Conservation (phyloP, 2,888 invertebrate species). For the Drosophila anomelani region DNA sequence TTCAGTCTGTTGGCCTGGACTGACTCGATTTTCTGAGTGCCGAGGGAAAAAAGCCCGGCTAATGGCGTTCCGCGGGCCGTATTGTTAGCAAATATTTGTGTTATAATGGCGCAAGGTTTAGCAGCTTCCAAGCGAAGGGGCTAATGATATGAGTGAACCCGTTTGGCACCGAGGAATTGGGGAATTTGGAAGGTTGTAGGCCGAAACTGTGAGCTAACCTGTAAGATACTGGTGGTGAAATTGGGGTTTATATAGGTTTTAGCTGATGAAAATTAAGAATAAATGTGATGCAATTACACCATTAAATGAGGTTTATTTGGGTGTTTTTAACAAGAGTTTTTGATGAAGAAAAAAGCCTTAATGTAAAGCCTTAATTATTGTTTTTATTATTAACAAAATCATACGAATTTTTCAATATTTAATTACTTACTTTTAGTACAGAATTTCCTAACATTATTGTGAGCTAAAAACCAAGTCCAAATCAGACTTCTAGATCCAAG, state of each 20-base stretch:
- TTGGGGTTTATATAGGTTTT: neutral
- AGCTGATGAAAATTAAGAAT: neutral
- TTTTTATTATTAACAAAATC: neutral
- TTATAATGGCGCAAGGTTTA: constrained; percentile 75
- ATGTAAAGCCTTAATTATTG: no score
- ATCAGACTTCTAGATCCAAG: neutral
- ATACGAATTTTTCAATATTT: neutral
- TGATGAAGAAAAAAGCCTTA: neutral
- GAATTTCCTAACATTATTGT: neutral
- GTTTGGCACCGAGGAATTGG: constrained; percentile 43
- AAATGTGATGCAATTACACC: neutral
- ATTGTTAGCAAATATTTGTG: constrained; percentile 78
- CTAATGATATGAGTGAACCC: constrained; percentile 77
- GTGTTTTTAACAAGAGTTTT: neutral
- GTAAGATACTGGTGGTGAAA: neutral
- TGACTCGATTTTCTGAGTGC: constrained; percentile 21
- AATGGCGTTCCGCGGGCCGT: constrained; percentile 71
- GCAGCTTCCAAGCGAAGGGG: constrained; percentile 47
- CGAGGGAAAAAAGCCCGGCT: constrained; percentile 30
- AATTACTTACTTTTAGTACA: neutral
- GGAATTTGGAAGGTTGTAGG: constrained; percentile 5
- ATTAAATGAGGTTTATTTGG: neutral
- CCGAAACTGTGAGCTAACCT: constrained; percentile 5
- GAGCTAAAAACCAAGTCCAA: no score
- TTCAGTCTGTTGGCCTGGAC: constrained; percentile 53